Conservation (phyloP, 2,113 vertebrate genomes). For the Chionomys nivalis region DNA sequence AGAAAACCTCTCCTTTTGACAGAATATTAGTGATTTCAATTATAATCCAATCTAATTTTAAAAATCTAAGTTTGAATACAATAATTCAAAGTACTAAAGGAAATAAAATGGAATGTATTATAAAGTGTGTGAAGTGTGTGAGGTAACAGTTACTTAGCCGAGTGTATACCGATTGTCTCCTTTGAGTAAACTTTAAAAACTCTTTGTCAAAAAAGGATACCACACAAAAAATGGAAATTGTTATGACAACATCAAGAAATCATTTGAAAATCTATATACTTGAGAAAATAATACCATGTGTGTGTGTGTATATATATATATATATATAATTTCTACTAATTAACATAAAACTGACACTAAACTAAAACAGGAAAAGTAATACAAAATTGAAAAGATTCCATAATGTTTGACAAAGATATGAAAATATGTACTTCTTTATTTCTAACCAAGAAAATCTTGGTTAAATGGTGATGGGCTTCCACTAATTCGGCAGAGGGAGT, state of each 20-base stretch:
- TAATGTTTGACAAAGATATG: background rate
- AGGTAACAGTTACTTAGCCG: background rate
- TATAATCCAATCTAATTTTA: background rate
- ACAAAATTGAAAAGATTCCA: background rate
- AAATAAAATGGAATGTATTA: background rate
- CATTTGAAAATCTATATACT: background rate
- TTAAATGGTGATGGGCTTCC: too few relatives aligned
- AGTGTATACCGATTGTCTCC: background rate
- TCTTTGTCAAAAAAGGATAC: background rate
- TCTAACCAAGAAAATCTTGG: background rate
- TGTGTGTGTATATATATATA: background rate
- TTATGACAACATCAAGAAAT: background rate
- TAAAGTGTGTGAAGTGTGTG: background rate
- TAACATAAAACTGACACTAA: background rate
- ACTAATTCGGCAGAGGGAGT: background rate
- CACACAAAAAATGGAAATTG: background rate
- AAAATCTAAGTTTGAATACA: background rate
- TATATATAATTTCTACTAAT: background rate
- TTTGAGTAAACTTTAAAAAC: background rate
- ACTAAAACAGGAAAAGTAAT: background rate
- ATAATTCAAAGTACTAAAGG: background rate
- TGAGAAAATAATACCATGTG: background rate
- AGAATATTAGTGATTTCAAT: background rate
- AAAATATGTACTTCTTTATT: background rate
- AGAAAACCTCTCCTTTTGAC: background rate